Evolutionary conservation across 2,888 invertebrate species (phyloP), one percentile per base, ranked within the genome.

Genomic region (Smittia sp.): DNA sequence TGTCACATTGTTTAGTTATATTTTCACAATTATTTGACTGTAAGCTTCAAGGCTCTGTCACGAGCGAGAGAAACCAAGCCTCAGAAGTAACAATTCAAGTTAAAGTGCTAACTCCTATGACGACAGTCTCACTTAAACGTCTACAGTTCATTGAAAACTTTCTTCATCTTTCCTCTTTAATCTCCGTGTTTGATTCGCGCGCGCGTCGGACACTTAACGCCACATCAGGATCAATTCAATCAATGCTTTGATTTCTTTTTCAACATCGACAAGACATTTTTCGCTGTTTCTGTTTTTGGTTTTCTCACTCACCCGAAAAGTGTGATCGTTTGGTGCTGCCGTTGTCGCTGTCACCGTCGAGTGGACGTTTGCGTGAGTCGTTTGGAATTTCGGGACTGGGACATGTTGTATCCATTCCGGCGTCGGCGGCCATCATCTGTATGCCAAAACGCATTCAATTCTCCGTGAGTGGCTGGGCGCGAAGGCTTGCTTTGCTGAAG

Each of bases 401-500:
- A 88, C 93, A 93, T 87, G 93, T 91, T 87, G 93, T 91, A 88
- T 93, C 93, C 92, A 93, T 93, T 87, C 91, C 91, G 87, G 91
- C 90, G 86, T 93, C 93, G 85, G 90, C 90, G 85, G 92, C 92
- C 87, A 92, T 93, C 92, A 93, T 93, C 46, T 69, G 72, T 73
- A 65, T 73, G 20, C 65, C 73, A 73, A 73, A 73, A 62, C 73
- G 62, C 73, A 73, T 73, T 73, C 73, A 73, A 72, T 20, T 72
- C 54, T 22, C 15, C 24, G 27, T 63, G 3, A 22, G n/a, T n/a
- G 4, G 1, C 27, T 27, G n/a, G n/a, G n/a, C 18, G 15, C 22
- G n/a, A 69, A 20, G 24, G 24, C 52, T 62, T 72, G 13, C 41
- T 52, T 52, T 52, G 20, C 24, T 24, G 7, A 24, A 22, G 20